Base-by-base conservation (phyloP, 2,113 vertebrate genomes). In the Cariama cristata region DNA sequence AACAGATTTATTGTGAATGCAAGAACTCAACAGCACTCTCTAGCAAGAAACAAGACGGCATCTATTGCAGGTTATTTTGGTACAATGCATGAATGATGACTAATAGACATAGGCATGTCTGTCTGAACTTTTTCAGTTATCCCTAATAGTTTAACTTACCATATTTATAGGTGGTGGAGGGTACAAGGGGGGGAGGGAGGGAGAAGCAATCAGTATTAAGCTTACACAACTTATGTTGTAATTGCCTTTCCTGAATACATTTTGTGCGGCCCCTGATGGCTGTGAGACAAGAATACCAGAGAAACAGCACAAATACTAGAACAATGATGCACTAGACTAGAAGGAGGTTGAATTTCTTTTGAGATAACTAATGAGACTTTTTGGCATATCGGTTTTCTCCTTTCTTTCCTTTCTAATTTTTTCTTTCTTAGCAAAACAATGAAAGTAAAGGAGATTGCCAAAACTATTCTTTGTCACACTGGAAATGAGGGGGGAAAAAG, bases 1-100 rank as follows among this genome's bases (percentile, higher is more conserved):
- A 98, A 97, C 93, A 95, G 95, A 98, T 97, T 98, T 97, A 98
- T 98, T 98, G 97, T 98, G 97, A 98, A 97, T 96, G 95, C 96
- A 98, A 95, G 96, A 97, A 98, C 98, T 97, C 97, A 92, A 97
- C 94, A 97, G 97, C 92, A 96, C 96, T 97, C 98, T 92, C 96
- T 97, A 97, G 95, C 93, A 96, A 97, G 96, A 95, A 97, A 85
- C 76, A 97, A 97, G 94, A 67, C 81, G 1, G 76, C 80, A 92
- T 95, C 89, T 94, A 47, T 44, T 73, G 86, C 80, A 86, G 91
- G 77, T 82, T 97, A 87, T 95, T 94, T 96, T 94, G 77, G 94
- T 96, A 91, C 71, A 76, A 66, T 63, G 89, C 74, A 87, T 72
- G 86, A 85, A 83, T 94, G 91, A 88, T 93, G 90, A 90, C 90